Base-by-base conservation (phyloP, 2,888 invertebrate species). In the Eupithecia centaureata region DNA sequence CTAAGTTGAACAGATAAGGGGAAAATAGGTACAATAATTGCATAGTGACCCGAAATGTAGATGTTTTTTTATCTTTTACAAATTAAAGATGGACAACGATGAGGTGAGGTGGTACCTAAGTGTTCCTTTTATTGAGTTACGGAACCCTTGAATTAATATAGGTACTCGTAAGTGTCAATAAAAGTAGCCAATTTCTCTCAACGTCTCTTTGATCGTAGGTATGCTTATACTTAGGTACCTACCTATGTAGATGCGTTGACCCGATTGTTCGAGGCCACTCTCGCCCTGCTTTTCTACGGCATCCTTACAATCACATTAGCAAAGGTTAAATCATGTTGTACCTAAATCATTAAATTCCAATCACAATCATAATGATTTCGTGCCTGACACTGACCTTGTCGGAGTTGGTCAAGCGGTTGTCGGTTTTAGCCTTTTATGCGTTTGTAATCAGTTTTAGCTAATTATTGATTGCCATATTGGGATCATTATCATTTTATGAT, bases 321-420 rank as follows among this genome's bases (percentile, higher is more conserved):
- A 52, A 18, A 30, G 30, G 30, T 56, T n/a, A 30, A 56, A 15
- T 28, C 5, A 5, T 10, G 8, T 2, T 22, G 47, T 8, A 52
- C 52, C 28, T 27, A 32, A 56, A 56, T 28, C n/a, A 56, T 28
- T 56, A n/a, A 32, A 56, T 56, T 32, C 18, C 56, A 56, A 56
- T 56, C 32, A 56, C 56, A 30, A 65, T 61, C 61, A 64, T 56
- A 32, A 27, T 64, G 52, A 63, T 47, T 38, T 65, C 62, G 62
- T 69, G 65, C 54, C 57, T 4, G 54, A 25, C 47, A 28, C 35
- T 65, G 51, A 63, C 70, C 70, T 70, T 63, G 66, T 51, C 35
- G 51, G 18, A 56, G 60, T 59, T 68, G 68, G 65, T 63, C 65
- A 59, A 65, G 61, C 63, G 63, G 33, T 56, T 62, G 68, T 69